Percentiles rank a stretch among this genome's conserved stretches.
These are phyloP conservation scores for Periparus ater DNA, from an alignment of 2,797 vertebrate genomes.

Conservation along the genomic window DNA sequence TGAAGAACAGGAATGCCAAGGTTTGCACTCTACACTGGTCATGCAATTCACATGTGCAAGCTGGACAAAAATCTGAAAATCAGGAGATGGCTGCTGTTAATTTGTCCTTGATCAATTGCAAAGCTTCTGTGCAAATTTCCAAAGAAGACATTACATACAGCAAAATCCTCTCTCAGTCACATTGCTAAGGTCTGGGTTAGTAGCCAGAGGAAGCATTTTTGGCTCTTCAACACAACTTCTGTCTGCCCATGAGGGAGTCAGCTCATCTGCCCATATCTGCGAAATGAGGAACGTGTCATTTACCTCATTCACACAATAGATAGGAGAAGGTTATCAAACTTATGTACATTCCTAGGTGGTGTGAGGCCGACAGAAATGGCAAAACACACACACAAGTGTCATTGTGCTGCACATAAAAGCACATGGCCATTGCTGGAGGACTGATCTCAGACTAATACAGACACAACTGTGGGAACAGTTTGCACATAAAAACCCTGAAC, in stretches of 20 bases:
- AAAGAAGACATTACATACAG: background rate
- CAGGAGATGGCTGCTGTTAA: background rate
- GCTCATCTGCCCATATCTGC: background rate
- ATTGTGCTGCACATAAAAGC: background rate
- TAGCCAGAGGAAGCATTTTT: background rate
- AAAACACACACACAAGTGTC: background rate
- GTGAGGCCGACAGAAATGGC: background rate
- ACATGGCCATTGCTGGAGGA: background rate
- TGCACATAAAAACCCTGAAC: background rate
- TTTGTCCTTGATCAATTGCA: background rate
- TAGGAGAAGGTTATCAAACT: background rate
- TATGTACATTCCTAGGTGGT: background rate
- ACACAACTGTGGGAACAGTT: background rate
- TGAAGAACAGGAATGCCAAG: background rate
- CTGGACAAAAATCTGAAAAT: background rate
- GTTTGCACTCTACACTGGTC: background rate
- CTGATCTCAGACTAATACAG: background rate
- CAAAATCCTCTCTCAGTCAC: background rate
- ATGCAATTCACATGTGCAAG: fast-evolving
- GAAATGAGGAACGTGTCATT: background rate
- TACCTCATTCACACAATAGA: background rate
- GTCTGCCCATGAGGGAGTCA: background rate
- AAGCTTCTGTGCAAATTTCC: background rate
- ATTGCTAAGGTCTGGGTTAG: background rate
- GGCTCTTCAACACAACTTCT: background rate